These are phyloP conservation scores for Proisotoma minuta DNA, from an alignment of 2,888 invertebrate genomes.

Conservation along the genomic window DNA sequence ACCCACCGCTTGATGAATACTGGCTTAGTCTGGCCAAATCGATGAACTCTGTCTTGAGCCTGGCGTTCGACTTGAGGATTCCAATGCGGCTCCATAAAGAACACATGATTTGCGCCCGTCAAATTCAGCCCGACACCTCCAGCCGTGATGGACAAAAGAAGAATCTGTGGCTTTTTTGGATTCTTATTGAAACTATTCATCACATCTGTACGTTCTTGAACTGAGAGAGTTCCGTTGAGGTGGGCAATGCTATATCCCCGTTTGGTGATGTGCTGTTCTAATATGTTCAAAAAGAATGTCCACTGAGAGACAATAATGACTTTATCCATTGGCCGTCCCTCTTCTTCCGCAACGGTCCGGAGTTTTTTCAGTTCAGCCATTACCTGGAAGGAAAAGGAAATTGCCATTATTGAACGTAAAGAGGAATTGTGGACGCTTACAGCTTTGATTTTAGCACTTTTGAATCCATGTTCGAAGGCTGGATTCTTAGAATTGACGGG, in stretches of 20 bases:
- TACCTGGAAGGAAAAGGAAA: conserved; percentile 23
- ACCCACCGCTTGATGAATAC: conserved; percentile 75
- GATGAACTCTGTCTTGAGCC: conserved; percentile 88
- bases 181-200: conserved; percentile 34
- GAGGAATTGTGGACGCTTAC: conserved; percentile 18
- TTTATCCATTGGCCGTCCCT: conserved; percentile 60
- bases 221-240: conserved; percentile 62
- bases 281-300: conserved; percentile 72
- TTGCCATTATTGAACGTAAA: background rate
- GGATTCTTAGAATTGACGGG: conserved; percentile 37
- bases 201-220: conserved; percentile 27
- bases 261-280: conserved; percentile 61
- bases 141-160: conserved; percentile 83
- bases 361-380: conserved; percentile 50
- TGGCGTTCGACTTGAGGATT: conserved; percentile 94
- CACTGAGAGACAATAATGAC: conserved; percentile 88
- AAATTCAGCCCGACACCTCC: conserved; percentile 94
- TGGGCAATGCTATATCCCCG: conserved; percentile 58
- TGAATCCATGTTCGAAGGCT: conserved; percentile 25
- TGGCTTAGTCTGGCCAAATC: conserved; percentile 78
- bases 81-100: conserved; percentile 91
- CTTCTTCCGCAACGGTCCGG: conserved; percentile 57
- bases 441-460: conserved; percentile 34
- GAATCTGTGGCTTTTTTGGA: conserved; percentile 50
- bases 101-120: conserved; percentile 83